Conservation (phyloP, 2,888 invertebrate genomes). For the Drosophila recens region DNA sequence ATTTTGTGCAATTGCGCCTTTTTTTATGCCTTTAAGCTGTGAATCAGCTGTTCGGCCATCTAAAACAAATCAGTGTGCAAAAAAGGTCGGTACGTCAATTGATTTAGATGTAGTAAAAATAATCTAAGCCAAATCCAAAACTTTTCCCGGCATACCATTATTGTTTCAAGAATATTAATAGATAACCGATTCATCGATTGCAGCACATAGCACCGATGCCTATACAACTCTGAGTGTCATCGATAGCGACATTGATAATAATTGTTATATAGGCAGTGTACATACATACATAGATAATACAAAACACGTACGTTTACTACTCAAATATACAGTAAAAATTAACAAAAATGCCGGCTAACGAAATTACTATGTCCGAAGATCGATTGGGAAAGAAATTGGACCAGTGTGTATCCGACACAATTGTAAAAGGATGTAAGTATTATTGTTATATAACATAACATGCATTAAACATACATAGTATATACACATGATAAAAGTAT, state of each 20-base stretch:
- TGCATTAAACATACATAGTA: background rate
- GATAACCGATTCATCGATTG: background rate
- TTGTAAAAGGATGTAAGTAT: conserved; percentile 92
- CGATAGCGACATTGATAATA: conserved; percentile 8
- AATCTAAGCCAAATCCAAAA: no score
- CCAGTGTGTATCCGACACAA: conserved; percentile 92
- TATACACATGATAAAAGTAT: background rate
- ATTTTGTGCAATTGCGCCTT: no score
- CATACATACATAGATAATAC: conserved; percentile 3
- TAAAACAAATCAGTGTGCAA: no score
- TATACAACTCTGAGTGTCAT: background rate
- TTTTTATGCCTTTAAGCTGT: no score
- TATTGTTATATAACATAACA: conserved; percentile 43
- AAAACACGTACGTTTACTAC: conserved; percentile 1
- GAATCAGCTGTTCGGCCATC: no score
- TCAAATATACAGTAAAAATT: conserved; percentile 4
- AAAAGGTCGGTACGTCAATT: no score
- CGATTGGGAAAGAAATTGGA: conserved; percentile 92
- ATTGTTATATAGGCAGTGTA: conserved; percentile 4
- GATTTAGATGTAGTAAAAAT: no score
- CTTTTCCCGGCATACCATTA: no score
- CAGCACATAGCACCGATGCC: background rate
- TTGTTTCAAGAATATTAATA: no score
- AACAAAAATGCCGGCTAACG: conserved; percentile 39
- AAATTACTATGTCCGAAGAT: conserved; percentile 48